phyloP scores from a whole-genome alignment of 2,113 vertebrate species.

The Cyanocitta stelleri region DNA sequence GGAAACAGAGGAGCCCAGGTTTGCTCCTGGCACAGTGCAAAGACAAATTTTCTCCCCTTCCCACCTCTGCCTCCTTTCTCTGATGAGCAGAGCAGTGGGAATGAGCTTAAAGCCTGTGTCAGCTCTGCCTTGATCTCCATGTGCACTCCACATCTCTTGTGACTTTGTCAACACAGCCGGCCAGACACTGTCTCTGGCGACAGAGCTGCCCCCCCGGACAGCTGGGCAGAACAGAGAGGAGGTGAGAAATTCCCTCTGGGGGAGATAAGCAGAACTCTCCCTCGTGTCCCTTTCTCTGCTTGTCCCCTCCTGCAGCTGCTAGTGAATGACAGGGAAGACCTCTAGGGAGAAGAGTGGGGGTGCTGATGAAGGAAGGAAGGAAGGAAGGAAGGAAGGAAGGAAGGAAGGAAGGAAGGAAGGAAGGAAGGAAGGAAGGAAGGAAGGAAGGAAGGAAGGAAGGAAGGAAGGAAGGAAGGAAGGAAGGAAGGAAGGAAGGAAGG shows the following conservation, averaged over 20 bases:
- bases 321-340: background rate
- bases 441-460: background rate
- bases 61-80: background rate
- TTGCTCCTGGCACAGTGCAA: background rate
- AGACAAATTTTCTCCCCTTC: background rate
- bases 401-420: too few relatives aligned
- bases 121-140: constrained; percentile 44
- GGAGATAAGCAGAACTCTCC: constrained; percentile 2
- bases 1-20: background rate
- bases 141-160: constrained; percentile 7
- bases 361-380: background rate
- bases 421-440: background rate
- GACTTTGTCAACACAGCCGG: constrained; percentile 16
- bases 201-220: background rate
- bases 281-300: background rate
- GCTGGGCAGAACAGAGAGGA: background rate
- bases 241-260: constrained; percentile 30
- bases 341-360: background rate
- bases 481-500: background rate
- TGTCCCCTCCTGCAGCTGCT: background rate
- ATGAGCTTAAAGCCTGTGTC: constrained; percentile 12
- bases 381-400: background rate
- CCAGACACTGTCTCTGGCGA: background rate
- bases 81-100: background rate
- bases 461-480: background rate